Conservation (phyloP, 2,888 invertebrate genomes). For the Entomobrya multifasciata region DNA sequence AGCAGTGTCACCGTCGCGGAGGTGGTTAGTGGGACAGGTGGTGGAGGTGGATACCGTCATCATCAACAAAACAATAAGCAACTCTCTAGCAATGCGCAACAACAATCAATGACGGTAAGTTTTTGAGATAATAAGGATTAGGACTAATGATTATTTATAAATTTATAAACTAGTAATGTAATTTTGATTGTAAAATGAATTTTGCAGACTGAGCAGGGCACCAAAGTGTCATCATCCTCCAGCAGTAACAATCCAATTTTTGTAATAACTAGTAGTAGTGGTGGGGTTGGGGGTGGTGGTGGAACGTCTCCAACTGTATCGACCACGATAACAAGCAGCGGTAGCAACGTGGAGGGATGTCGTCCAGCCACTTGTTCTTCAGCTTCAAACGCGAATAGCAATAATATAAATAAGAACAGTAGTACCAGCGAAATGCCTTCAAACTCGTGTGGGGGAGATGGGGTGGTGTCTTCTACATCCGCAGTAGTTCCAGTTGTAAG, state of each 20-base stretch:
- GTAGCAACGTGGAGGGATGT: neutral
- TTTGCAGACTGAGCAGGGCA: slow-evolving; percentile 37
- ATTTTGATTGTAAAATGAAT: too few species aligned
- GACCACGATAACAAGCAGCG: neutral
- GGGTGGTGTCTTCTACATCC: neutral
- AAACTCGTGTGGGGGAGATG: slow-evolving; percentile 32
- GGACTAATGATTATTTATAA: neutral
- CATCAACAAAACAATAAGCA: neutral
- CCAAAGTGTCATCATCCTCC: slow-evolving; percentile 10
- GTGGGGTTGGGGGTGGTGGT: neutral
- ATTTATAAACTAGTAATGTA: too few species aligned
- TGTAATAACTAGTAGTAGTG: slow-evolving; percentile 53
- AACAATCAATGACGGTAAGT: slow-evolving; percentile 21
- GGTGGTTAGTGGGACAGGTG: neutral
- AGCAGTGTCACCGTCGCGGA: neutral
- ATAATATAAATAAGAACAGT: slow-evolving; percentile 40
- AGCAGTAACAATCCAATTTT: slow-evolving; percentile 53
- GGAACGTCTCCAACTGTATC: neutral
- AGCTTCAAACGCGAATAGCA: neutral
- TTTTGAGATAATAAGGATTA: neutral
- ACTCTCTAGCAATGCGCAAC: slow-evolving; percentile 12
- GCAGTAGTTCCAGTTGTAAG: slow-evolving; percentile 12
- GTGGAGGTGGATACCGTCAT: neutral
- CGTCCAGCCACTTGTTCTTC: neutral
- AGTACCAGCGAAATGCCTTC: slow-evolving; percentile 60